Conservation (phyloP, 2,888 invertebrate genomes). For the Mesorhabditis sp. region DNA sequence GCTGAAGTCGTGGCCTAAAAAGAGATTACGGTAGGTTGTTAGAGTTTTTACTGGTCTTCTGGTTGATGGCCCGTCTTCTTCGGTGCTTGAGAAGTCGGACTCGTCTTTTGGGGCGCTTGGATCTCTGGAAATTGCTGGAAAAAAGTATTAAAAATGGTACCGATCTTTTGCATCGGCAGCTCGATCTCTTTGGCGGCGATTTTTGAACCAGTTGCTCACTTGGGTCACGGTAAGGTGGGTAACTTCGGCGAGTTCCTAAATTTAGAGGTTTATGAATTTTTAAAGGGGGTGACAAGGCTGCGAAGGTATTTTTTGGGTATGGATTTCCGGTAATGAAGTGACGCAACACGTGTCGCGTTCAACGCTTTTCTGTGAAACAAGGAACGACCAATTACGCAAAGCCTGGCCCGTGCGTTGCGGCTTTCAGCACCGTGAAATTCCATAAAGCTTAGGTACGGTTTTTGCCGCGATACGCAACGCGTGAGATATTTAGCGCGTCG, state of each 20-base stretch:
- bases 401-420: too few species aligned
- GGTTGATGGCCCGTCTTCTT: conserved; percentile 3
- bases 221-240: conserved; percentile 39
- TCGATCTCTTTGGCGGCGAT: conserved; percentile 87
- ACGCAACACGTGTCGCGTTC: too few species aligned
- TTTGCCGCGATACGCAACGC: too few species aligned
- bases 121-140: conserved; percentile 12
- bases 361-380: too few species aligned
- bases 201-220: conserved; percentile 74
- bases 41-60: not conserved
- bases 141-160: conserved; percentile 53
- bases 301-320: too few species aligned
- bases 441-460: too few species aligned
- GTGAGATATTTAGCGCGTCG: too few species aligned
- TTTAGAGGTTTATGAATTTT: not conserved
- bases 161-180: conserved; percentile 77
- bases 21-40: conserved; percentile 16
- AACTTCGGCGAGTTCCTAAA: conserved; percentile 67
- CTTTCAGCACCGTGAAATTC: too few species aligned
- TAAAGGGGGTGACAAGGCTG: too few species aligned
- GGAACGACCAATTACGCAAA: too few species aligned
- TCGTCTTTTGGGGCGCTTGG: not conserved
- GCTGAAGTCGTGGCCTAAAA: not conserved
- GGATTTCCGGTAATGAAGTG: too few species aligned
- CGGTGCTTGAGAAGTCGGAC: not conserved